Conservation (phyloP, 2,113 vertebrate genomes). For the Microtus montanus region DNA sequence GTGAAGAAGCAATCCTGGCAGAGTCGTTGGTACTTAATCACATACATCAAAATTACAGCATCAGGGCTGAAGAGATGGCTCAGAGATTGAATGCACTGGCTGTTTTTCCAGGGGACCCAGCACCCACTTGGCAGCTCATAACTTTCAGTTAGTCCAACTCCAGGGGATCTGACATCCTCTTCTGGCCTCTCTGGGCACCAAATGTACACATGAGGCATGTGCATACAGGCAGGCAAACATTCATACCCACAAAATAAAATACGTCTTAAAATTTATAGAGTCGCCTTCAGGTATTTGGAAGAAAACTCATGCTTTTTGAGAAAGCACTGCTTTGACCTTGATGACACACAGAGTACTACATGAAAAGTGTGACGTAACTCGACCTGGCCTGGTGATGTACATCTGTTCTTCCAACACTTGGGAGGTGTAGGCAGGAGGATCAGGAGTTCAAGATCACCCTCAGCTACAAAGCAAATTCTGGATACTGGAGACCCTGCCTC, state of each 20-base stretch:
- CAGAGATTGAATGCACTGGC: background rate
- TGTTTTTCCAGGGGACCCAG: background rate
- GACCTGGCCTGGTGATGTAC: background rate
- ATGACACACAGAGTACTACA: background rate
- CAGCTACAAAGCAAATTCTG: background rate
- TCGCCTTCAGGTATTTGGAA: background rate
- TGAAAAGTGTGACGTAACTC: background rate
- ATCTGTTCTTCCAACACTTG: background rate
- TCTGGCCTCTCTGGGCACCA: background rate
- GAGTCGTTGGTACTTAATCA: background rate
- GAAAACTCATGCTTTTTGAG: background rate
- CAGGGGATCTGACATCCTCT: background rate
- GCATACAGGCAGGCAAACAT: background rate
- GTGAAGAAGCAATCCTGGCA: background rate
- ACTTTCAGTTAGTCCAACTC: background rate
- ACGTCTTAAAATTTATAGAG: background rate
- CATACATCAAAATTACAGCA: background rate
- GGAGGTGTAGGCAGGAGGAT: background rate
- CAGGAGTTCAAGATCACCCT: background rate
- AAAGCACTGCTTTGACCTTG: background rate
- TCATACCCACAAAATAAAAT: background rate
- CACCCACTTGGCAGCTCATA: background rate
- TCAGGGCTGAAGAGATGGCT: background rate
- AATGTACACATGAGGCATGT: background rate
- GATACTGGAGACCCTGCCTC: background rate